phyloP scores from a whole-genome alignment of 2,113 vertebrate species.

The Microcebus tavaratra region DNA sequence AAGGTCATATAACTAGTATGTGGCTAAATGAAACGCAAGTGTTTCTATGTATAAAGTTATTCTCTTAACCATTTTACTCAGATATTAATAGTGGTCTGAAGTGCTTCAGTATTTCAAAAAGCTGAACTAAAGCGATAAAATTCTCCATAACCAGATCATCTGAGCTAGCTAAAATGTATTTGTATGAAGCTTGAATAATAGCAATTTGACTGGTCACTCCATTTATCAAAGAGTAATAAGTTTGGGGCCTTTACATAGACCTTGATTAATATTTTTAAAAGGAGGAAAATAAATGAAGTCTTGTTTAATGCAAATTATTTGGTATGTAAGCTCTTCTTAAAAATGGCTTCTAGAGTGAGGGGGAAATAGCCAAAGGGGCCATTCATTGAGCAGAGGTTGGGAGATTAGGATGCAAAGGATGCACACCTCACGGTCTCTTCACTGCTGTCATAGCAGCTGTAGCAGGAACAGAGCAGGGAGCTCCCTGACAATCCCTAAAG shows the following conservation, averaged over 20 bases:
- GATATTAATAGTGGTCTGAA: background rate
- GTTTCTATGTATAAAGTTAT: background rate
- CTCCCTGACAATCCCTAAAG: accelerated
- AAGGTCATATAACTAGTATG: background rate
- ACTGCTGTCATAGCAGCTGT: background rate
- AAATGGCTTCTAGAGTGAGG: background rate
- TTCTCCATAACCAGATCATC: background rate
- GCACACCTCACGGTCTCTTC: no score
- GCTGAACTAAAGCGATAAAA: background rate
- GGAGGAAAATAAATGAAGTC: background rate
- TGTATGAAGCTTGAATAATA: background rate
- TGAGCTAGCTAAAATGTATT: background rate
- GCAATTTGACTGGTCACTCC: background rate
- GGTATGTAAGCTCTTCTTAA: background rate
- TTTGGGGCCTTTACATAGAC: background rate
- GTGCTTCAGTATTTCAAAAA: background rate
- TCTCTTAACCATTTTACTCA: background rate
- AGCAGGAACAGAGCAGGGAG: background rate
- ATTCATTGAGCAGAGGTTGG: background rate
- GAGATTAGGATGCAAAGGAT: background rate
- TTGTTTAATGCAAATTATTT: background rate
- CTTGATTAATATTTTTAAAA: background rate
- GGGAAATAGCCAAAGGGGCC: background rate
- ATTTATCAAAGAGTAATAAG: background rate
- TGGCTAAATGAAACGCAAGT: background rate